phyloP scores from a whole-genome alignment of 2,888 invertebrate genomes.

The Aspidapion aeneum region DNA sequence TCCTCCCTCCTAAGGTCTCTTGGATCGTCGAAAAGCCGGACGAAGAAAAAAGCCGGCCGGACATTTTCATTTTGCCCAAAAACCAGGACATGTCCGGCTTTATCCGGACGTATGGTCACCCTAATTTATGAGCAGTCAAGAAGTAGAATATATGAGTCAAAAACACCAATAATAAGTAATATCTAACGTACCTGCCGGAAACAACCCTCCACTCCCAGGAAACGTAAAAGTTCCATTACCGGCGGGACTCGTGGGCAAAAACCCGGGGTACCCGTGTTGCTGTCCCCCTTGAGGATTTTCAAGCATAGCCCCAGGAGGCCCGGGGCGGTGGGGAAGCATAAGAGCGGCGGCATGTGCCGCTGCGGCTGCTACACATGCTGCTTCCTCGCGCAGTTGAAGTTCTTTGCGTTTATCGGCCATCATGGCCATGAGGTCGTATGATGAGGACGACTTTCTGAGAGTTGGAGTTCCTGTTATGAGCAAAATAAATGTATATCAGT shows the following conservation, averaged over 20 bases:
- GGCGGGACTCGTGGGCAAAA: constrained; percentile 62
- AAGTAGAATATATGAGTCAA: too few species aligned
- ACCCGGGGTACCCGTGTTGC: constrained; percentile 53
- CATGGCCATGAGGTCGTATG: constrained; percentile 83
- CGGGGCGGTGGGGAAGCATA: constrained; percentile 59
- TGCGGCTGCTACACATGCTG: constrained; percentile 48
- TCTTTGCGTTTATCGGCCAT: constrained; percentile 88
- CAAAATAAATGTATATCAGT: background rate
- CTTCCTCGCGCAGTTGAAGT: constrained; percentile 69
- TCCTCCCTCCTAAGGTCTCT: too few species aligned
- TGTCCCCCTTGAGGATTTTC: constrained; percentile 51
- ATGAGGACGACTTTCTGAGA: constrained; percentile 50
- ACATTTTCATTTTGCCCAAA: too few species aligned
- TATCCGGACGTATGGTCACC: too few species aligned
- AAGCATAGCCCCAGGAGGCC: constrained; percentile 51
- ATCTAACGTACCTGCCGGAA: constrained; percentile 55
- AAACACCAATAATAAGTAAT: too few species aligned
- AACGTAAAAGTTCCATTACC: constrained; percentile 67
- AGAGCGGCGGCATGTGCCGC: constrained; percentile 47
- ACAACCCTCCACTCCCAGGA: constrained; percentile 67
- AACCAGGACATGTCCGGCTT: too few species aligned
- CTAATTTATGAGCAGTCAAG: too few species aligned
- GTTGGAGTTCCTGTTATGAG: constrained; percentile 38
- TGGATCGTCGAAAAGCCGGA: too few species aligned
- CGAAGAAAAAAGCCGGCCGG: too few species aligned